Evolutionary conservation across 2,113 vertebrate species (phyloP).

Genomic region (Marmota flaviventris): DNA sequence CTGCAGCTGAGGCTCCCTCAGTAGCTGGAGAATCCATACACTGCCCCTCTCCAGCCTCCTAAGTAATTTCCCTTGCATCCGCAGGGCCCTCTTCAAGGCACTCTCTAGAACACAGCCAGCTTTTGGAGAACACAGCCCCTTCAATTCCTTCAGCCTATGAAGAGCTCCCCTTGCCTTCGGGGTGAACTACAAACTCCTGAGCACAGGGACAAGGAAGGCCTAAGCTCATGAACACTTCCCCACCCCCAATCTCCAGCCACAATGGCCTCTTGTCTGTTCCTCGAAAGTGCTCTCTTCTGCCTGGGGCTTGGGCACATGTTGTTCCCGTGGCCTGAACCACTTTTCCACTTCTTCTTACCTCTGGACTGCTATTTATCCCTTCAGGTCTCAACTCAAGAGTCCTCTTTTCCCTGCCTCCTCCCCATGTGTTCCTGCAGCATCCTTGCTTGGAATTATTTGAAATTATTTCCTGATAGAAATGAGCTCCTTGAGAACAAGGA

Average conservation of each 20-base stretch:
- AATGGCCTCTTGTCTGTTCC: slow-evolving; percentile 80
- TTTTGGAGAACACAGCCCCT: not conserved
- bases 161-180: not conserved
- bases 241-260: slow-evolving; percentile 53
- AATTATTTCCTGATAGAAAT: slow-evolving; percentile 27
- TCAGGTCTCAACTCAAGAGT: slow-evolving; percentile 48
- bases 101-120: not conserved
- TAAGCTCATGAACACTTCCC: slow-evolving; percentile 63
- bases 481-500: not conserved
- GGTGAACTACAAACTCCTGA: slow-evolving; percentile 57
- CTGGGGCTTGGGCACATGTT: slow-evolving; percentile 64
- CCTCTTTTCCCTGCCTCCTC: slow-evolving; percentile 25
- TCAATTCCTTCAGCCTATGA: slow-evolving; percentile 10
- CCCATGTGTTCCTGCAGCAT: not conserved
- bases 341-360: slow-evolving; percentile 55
- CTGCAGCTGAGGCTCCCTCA: not conserved
- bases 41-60: not conserved
- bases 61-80: slow-evolving; percentile 8
- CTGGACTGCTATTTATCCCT: slow-evolving; percentile 58
- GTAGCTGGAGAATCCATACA: not conserved
- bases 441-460: not conserved
- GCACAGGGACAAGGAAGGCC: slow-evolving; percentile 44
- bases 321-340: not conserved
- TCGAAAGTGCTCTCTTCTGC: slow-evolving; percentile 76
- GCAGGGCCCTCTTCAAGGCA: not conserved